Evolutionary conservation across 1,140 invertebrate species (phyloP), one percentile per base, ranked within the genome.

Genomic region (Lepidurus packardi): DNA sequence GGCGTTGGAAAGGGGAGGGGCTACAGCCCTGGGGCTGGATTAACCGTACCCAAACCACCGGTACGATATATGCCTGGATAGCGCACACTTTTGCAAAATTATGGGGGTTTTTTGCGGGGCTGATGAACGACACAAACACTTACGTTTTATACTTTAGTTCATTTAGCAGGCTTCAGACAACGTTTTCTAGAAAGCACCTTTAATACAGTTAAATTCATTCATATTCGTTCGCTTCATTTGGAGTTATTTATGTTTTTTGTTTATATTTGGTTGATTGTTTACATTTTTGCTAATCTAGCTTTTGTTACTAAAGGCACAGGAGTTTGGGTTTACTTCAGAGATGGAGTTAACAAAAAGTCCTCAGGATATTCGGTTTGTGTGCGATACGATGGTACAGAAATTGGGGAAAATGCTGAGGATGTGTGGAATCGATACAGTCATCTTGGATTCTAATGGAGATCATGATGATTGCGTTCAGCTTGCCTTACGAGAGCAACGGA

Each of bases 351-450:
- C 7, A 1, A 65, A 16, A 65, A 45, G 24, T 13, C 25, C 75
- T 43, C 9, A 8, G 21, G 34, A 77, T 45, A 77, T 77, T 24
- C 41, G 75, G 8, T 78, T 87, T 74, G 84, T 87, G n/a, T 84
- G 83, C 43, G 86, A 87, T 81, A 85, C 82, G 7, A 86, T 86
- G 84, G 79, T 87, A 73, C 82, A 84, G 41, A 85, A 85, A 1
- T 80, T 92, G 43, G 88, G 88, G 0, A 88, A 86, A 79, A 86
- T 88, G 80, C 83, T 93, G 42, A 84, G 91, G 65, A 88, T 87
- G 82, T 90, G 89, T 83, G 91, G 91, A 1, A 87, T 91, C n/a
- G 89, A 92, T 83, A 88, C 88, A 3, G 78, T 85, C 16, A 87
- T 89, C 65, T 79, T 90, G 41, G 84, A 87, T 34, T 85, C 85